A percentile compares a stretch with the other conserved stretches of the same genome.
Conservation (phyloP, 1,140 invertebrate genomes). For the Drosophila ambigua region DNA sequence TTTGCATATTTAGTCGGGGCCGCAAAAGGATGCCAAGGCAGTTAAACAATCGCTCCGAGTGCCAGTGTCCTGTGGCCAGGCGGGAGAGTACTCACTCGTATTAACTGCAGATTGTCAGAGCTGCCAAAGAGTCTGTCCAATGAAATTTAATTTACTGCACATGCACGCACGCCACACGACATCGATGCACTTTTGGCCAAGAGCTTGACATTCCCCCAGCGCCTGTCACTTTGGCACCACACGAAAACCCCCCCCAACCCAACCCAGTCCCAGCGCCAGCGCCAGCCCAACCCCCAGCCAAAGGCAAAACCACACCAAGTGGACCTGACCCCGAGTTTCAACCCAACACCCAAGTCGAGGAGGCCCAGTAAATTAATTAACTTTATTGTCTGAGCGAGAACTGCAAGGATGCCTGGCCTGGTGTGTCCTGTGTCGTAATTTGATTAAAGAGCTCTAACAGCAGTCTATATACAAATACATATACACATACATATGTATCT, state of each 20-base stretch:
- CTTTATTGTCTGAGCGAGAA: conserved; percentile 60
- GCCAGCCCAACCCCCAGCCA: conserved; percentile 7
- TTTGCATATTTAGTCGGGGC: conserved; percentile 65
- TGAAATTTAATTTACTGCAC: conserved; percentile 71
- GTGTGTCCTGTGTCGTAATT: conserved; percentile 46
- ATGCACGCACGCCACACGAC: conserved; percentile 18
- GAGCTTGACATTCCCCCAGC: conserved; percentile 33
- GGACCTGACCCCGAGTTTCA: too few species aligned
- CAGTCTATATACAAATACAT: conserved; percentile 16
- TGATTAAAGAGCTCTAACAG: conserved; percentile 67
- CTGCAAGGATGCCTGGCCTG: too few species aligned
- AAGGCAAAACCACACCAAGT: conserved; percentile 18
- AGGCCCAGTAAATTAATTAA: conserved; percentile 73
- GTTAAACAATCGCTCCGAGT: conserved; percentile 40
- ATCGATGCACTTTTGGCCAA: conserved; percentile 10
- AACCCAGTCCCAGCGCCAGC: too few species aligned
- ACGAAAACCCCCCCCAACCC: too few species aligned
- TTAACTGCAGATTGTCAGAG: conserved; percentile 57
- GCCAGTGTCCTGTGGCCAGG: conserved; percentile 1
- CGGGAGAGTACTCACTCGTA: conserved; percentile 60
- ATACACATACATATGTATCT: not conserved
- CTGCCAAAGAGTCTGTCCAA: conserved; percentile 34
- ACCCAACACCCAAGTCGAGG: conserved; percentile 10
- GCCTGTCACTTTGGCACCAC: conserved; percentile 27
- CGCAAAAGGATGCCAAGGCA: not conserved